These are phyloP conservation scores for Erythrocercus mccallii DNA, from an alignment of 2,113 vertebrate species.

Conservation along the genomic window DNA sequence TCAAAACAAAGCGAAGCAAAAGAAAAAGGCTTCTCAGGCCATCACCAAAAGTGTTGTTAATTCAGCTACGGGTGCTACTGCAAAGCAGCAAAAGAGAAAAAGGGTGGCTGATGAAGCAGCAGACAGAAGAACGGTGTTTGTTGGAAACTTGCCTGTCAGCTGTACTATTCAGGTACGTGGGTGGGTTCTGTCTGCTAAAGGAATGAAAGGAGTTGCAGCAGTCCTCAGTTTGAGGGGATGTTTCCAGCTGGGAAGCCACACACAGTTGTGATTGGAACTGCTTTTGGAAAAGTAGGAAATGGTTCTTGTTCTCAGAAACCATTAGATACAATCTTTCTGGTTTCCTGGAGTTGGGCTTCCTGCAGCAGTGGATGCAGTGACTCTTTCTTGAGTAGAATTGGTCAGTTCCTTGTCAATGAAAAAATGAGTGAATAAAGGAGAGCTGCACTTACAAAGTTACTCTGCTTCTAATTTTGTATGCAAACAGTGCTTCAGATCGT, in stretches of 20 bases:
- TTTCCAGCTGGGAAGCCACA: neutral
- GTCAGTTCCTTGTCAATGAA: neutral
- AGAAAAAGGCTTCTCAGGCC: conserved; percentile 25
- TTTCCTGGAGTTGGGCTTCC: neutral
- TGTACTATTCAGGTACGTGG: conserved; percentile 82
- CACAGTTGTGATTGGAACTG: neutral
- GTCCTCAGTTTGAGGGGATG: neutral
- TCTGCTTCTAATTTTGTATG: neutral
- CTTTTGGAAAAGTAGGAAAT: neutral
- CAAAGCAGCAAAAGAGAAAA: conserved; percentile 24
- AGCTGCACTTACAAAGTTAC: neutral
- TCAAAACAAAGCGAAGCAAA: conserved; percentile 52
- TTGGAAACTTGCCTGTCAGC: conserved; percentile 86
- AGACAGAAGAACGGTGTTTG: conserved; percentile 86
- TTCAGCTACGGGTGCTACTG: neutral
- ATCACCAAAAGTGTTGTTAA: neutral
- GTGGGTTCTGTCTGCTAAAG: neutral
- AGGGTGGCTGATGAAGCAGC: conserved; percentile 57
- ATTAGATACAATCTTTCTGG: neutral
- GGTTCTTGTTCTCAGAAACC: neutral
- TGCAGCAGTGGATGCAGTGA: neutral
- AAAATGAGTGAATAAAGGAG: neutral
- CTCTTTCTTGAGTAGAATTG: neutral
- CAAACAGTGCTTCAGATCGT: neutral
- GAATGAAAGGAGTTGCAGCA: neutral